phyloP scores from a whole-genome alignment of 2,888 invertebrate genomes.

The Hydrotaea cyrtoneurina region DNA sequence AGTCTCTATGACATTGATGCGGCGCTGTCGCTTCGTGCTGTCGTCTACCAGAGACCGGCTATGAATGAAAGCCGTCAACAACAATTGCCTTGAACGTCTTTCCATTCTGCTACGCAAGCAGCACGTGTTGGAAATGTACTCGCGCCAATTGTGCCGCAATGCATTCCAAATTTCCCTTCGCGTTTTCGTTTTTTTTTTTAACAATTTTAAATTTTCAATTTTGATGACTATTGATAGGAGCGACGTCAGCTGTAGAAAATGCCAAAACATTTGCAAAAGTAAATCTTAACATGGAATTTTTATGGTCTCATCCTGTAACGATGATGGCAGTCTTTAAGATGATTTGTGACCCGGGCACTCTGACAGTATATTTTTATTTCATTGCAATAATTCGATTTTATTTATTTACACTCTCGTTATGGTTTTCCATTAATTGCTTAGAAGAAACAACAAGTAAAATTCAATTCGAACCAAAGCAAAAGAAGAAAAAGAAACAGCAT shows the following conservation, averaged over 20 bases:
- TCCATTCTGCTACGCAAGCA: background rate
- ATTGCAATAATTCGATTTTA: background rate
- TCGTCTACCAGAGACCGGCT: no score
- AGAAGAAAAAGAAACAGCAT: background rate
- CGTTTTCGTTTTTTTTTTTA: background rate
- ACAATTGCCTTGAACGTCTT: no score
- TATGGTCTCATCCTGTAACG: background rate
- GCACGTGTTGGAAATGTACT: background rate
- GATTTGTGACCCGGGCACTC: background rate
- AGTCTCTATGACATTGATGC: background rate
- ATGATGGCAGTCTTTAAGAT: background rate
- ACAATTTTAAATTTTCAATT: background rate
- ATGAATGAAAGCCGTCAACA: no score
- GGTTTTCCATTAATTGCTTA: background rate
- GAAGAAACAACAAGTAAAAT: background rate
- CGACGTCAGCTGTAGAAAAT: background rate
- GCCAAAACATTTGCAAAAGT: no score
- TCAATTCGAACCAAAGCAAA: no score
- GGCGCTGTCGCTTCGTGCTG: no score
- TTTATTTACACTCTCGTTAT: background rate
- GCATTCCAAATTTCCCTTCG: background rate
- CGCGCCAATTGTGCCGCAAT: background rate
- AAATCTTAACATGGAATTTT: background rate
- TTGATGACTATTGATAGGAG: background rate
- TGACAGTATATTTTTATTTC: no score